phyloP scores from a whole-genome alignment of 2,797 vertebrate species.

The Notolabrus celidotus region DNA sequence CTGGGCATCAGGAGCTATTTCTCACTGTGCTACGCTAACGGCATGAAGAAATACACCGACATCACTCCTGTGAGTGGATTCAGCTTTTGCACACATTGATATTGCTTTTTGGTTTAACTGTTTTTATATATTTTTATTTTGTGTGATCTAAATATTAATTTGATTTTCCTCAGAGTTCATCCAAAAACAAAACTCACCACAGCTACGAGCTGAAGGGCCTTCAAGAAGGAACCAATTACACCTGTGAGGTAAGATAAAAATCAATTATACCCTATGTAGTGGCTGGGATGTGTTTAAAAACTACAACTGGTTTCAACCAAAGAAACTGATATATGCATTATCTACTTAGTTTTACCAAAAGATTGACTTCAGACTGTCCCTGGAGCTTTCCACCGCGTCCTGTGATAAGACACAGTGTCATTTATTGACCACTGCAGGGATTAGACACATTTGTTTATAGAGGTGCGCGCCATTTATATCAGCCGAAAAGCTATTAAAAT shows the following conservation, averaged over 20 bases:
- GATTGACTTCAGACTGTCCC: no score
- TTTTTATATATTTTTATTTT: not conserved
- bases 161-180: slow-evolving; percentile 63
- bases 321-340: no score
- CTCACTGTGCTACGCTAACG: slow-evolving; percentile 74
- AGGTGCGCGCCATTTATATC: no score
- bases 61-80: slow-evolving; percentile 77
- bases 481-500: no score
- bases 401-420: no score
- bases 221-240: slow-evolving; percentile 79
- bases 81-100: not conserved
- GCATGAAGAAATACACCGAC: slow-evolving; percentile 64
- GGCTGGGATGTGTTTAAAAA: no score
- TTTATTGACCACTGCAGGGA: no score
- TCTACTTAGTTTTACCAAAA: no score
- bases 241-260: slow-evolving; percentile 79
- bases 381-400: no score
- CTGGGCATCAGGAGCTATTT: slow-evolving; percentile 83
- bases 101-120: not conserved
- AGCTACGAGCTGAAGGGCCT: slow-evolving; percentile 77
- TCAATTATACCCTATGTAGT: no score
- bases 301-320: no score
- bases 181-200: slow-evolving; percentile 78
- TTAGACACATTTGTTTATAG: no score
- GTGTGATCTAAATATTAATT: not conserved